These are phyloP conservation scores for Zophobas atratus DNA, from an alignment of 1,140 invertebrate species.

Conservation along the genomic window DNA sequence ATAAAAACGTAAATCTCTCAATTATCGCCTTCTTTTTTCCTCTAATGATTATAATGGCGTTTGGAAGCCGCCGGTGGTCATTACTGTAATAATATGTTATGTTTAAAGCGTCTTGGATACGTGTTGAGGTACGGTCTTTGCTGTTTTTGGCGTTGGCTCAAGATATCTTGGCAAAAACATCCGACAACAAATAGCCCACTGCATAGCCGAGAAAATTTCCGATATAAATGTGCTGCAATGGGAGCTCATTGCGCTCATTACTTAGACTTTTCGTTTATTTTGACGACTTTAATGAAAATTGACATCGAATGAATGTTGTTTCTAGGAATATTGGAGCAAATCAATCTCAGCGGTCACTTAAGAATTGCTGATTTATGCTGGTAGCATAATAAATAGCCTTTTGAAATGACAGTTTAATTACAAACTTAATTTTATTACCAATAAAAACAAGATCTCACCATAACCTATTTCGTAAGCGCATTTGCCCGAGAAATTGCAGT, in stretches of 20 bases:
- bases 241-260: background rate
- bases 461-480: too few relatives aligned
- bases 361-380: too few relatives aligned
- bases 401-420: too few relatives aligned
- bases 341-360: too few relatives aligned
- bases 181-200: constrained; percentile 28
- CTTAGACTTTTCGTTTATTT: background rate
- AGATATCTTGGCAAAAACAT: constrained; percentile 35
- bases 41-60: too few relatives aligned
- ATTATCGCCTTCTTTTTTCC: background rate
- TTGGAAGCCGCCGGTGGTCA: constrained; percentile 16
- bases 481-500: too few relatives aligned
- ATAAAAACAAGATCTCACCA: too few relatives aligned
- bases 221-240: constrained; percentile 13
- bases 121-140: constrained; percentile 18
- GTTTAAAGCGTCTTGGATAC: constrained; percentile 23
- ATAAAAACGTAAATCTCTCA: background rate
- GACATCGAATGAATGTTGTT: too few relatives aligned
- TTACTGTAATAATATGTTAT: constrained; percentile 37
- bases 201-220: constrained; percentile 18
- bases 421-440: too few relatives aligned
- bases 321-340: too few relatives aligned
- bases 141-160: constrained; percentile 35
- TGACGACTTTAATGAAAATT: too few relatives aligned
- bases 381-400: too few relatives aligned